Evolutionary conservation across 2,888 invertebrate genomes (phyloP).

Genomic region (Trypoxylon attenuatum): DNA sequence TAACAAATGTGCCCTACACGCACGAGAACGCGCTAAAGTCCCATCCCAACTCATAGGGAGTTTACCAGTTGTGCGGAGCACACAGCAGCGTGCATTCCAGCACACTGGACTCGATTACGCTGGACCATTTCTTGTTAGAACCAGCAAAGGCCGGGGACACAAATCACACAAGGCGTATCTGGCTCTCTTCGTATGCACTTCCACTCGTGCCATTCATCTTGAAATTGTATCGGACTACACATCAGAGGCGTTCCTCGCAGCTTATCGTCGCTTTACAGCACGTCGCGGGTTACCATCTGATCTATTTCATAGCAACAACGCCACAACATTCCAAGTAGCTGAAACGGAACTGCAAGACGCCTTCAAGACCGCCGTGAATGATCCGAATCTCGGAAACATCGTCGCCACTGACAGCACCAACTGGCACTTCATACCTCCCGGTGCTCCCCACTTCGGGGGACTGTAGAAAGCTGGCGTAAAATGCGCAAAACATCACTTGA

Average conservation of each 20-base stretch:
- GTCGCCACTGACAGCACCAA: neutral
- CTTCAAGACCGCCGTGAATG: neutral
- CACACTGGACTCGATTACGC: constrained; percentile 21
- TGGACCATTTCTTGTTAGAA: constrained; percentile 3
- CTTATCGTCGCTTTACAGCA: constrained; percentile 18
- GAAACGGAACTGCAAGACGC: neutral
- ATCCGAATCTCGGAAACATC: neutral
- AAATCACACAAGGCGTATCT: constrained; percentile 3
- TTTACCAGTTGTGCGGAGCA: constrained; percentile 15
- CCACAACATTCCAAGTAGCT: constrained; percentile 14
- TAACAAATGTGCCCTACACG: neutral
- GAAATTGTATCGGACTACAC: constrained; percentile 14
- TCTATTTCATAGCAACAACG: constrained; percentile 25
- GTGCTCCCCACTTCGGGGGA: neutral
- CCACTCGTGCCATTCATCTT: constrained; percentile 1
- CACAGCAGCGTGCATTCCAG: neutral
- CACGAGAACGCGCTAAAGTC: neutral
- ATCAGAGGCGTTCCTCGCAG: constrained; percentile 18
- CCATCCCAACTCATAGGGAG: constrained; percentile 12
- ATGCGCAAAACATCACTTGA: neutral
- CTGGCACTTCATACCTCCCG: neutral
- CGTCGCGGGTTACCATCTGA: constrained; percentile 17
- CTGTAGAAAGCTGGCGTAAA: neutral
- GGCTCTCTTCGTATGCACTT: constrained; percentile 3
- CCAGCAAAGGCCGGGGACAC: neutral